These are phyloP conservation scores for Melanitta fusca DNA, from an alignment of 2,797 vertebrate genomes.

Conservation along the genomic window DNA sequence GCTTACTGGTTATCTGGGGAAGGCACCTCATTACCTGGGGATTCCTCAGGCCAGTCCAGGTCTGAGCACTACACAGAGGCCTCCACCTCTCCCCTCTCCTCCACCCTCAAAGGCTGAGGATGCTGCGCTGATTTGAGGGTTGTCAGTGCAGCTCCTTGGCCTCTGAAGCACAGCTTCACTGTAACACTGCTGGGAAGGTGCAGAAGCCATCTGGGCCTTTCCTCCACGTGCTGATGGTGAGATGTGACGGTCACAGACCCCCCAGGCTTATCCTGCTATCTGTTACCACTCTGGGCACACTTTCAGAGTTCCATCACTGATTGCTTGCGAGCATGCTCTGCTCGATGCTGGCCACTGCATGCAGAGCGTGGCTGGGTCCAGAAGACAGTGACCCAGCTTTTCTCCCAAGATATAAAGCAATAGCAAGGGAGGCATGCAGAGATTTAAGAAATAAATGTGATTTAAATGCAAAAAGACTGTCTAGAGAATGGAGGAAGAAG, in stretches of 20 bases:
- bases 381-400: not conserved
- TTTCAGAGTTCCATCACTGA: not conserved
- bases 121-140: not conserved
- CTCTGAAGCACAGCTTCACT: not conserved
- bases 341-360: fast-evolving
- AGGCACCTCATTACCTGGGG: not conserved
- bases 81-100: not conserved
- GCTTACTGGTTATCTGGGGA: not conserved
- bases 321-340: not conserved
- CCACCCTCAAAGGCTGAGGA: not conserved
- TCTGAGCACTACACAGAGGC: not conserved
- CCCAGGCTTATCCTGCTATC: not conserved
- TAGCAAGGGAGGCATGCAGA: not conserved
- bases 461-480: not conserved
- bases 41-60: not conserved
- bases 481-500: not conserved
- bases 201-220: not conserved
- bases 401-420: not conserved
- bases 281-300: not conserved
- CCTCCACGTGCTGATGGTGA: not conserved
- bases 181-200: not conserved
- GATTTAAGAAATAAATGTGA: not conserved
- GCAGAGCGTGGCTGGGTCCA: fast-evolving
- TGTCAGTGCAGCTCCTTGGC: fast-evolving
- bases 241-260: not conserved